Evolutionary conservation across 2,797 vertebrate species (phyloP), one percentile per base, ranked within the genome.

Genomic region (Halcyon smyrnensis): DNA sequence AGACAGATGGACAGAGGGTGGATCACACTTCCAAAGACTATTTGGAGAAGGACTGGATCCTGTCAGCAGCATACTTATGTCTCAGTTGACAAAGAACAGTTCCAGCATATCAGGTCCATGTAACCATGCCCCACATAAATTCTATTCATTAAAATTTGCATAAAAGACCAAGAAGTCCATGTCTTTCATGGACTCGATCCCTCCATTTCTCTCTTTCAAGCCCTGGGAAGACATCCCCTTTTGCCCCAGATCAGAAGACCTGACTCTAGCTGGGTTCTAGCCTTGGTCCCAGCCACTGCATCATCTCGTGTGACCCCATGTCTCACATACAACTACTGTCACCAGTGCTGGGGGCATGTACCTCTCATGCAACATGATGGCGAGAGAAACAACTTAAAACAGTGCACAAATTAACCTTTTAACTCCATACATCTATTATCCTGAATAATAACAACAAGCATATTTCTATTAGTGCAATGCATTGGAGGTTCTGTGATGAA

Each of bases 21-120:
- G 75, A 87, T 92, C 74, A 60, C 20, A 57, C 63, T 75, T 68
- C 0, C 12, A 90, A 95, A 94, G 21, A 7, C 48, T 54, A 15
- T 48, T 68, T 96, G 81, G 45, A 51, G 65, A 93, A 93, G 64
- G 19, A 96, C 32, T 57, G 43, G 75, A 82, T 91, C 73, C 43
- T 45, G 59, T 24, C 54, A 87, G 84, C 67, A 81, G 54, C 69
- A 46, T 75, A 57, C 14, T 57, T 79, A 32, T 18, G 15, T 73
- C 27, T 67, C 53, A 43, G 54, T 6, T 76, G 79, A 84, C 65
- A 81, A 85, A 84, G 45, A 77, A 56, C 24, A 87, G 15, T 15
- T 82, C 41, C 63, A 77, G 51, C 93, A 84, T 27, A 69, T 6
- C 8, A 77, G n/a, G 32, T 56, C 27, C 3, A 1, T 23, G 37